Conservation (phyloP, 1,140 invertebrate species). For the Danaus plexippus region DNA sequence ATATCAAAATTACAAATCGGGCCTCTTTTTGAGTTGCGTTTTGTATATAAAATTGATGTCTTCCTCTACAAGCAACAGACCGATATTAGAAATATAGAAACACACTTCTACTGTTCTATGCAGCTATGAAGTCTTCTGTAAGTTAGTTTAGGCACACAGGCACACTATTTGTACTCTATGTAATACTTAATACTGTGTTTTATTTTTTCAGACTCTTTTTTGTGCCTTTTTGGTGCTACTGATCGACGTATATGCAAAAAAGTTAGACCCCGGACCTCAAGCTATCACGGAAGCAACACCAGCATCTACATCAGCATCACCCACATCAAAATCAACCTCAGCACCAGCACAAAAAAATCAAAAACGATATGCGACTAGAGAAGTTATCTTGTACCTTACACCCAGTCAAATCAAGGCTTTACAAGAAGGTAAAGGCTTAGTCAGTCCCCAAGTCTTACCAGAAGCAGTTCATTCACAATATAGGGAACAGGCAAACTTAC, state of each 20-base stretch:
- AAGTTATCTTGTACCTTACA: constrained; percentile 47
- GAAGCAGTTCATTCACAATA: constrained; percentile 12
- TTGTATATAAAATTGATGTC: constrained; percentile 24
- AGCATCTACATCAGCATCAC: background rate
- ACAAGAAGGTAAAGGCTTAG: constrained; percentile 30
- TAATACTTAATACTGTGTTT: constrained; percentile 16
- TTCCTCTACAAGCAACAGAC: constrained; percentile 20
- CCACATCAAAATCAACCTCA: constrained; percentile 1
- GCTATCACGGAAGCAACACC: constrained; percentile 22
- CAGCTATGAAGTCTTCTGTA: no score
- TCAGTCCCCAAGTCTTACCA: constrained; percentile 14
- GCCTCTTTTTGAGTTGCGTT: constrained; percentile 2
- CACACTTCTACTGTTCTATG: no score
- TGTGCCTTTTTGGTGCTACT: constrained; percentile 13
- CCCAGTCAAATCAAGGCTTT: constrained; percentile 43
- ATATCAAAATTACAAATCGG: constrained; percentile 8
- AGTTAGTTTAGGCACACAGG: no score
- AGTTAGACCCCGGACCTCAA: constrained; percentile 32
- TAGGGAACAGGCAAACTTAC: constrained; percentile 8
- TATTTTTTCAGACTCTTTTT: constrained; percentile 20
- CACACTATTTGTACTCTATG: background rate
- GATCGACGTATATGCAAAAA: constrained; percentile 18
- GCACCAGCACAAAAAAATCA: constrained; percentile 14
- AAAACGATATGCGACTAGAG: constrained; percentile 37
- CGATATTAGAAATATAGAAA: no score